Evolutionary conservation across 2,797 vertebrate species (phyloP).

Genomic region (Coregonus ussuriensis): DNA sequence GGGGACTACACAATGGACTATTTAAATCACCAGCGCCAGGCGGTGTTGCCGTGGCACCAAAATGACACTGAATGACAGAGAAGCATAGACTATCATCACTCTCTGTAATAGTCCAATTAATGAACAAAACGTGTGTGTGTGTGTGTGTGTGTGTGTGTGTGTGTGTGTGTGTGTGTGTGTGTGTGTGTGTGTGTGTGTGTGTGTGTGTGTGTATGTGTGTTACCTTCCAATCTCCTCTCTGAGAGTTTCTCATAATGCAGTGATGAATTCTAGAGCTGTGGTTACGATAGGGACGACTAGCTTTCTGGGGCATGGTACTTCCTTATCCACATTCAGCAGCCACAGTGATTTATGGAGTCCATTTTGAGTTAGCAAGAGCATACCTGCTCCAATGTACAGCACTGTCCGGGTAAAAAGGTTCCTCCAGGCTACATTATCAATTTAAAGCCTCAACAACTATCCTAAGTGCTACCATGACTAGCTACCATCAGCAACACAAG

Average conservation of each 20-base stretch:
- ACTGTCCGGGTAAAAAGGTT: conserved; percentile 19
- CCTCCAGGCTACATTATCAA: background rate
- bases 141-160: conserved; percentile 26
- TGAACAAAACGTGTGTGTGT: conserved; percentile 48
- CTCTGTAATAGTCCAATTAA: conserved; percentile 71
- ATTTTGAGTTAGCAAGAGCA: conserved; percentile 75
- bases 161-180: too few relatives aligned
- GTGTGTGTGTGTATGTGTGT: conserved; percentile 17
- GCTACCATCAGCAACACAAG: background rate
- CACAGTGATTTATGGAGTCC: conserved; percentile 85
- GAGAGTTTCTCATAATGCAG: conserved; percentile 80
- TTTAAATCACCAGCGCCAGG: conserved; percentile 62
- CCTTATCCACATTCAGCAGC: conserved; percentile 78
- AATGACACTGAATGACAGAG: conserved; percentile 61
- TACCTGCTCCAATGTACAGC: conserved; percentile 54
- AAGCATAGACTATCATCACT: conserved; percentile 63
- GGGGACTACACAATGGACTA: conserved; percentile 38
- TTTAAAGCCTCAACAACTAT: conserved; percentile 7
- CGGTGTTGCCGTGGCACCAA: conserved; percentile 52
- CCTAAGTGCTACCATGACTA: background rate
- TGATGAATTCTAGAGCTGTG: conserved; percentile 74
- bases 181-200: too few relatives aligned
- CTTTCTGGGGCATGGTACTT: conserved; percentile 80
- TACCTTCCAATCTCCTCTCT: conserved; percentile 70
- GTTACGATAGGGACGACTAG: conserved; percentile 80